A percentile compares a stretch with the other conserved stretches of the same genome.
These are phyloP conservation scores for Eulemur mongoz DNA, from an alignment of 2,797 vertebrate genomes.

Conservation along the genomic window DNA sequence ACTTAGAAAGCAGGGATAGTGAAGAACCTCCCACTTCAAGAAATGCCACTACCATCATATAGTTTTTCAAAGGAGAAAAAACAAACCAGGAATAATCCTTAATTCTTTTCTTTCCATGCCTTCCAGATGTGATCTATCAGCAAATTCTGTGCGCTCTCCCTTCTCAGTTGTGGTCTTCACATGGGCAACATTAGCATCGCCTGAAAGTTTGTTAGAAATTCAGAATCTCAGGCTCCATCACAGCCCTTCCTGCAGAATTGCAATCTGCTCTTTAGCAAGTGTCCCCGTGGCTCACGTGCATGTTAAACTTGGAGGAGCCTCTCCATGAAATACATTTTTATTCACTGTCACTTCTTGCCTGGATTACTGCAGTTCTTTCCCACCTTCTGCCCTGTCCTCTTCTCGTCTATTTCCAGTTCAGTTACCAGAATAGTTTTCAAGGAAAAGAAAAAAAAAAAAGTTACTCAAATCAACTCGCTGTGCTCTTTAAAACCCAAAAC, in stretches of 20 bases:
- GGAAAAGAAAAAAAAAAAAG: background rate
- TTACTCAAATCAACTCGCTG: background rate
- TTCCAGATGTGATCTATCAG: background rate
- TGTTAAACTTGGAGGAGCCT: background rate
- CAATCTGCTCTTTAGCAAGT: background rate
- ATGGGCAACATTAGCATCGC: background rate
- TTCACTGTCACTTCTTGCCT: background rate
- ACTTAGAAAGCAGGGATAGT: background rate
- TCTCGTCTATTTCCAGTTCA: background rate
- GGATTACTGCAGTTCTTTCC: background rate
- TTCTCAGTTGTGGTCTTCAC: background rate
- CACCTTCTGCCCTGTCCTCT: background rate
- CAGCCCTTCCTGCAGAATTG: background rate
- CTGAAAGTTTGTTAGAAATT: background rate
- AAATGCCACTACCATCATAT: background rate
- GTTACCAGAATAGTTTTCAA: background rate
- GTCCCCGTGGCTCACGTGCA: background rate
- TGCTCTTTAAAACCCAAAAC: background rate
- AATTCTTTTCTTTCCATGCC: background rate
- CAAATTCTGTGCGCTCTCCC: background rate
- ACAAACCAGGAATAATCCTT: background rate
- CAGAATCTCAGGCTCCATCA: background rate
- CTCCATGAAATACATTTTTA: background rate
- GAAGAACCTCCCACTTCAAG: background rate
- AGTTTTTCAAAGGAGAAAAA: background rate